Evolutionary conservation across 2,888 invertebrate genomes (phyloP), one percentile per base, ranked within the genome.

Genomic region (Plebejus anna): DNA sequence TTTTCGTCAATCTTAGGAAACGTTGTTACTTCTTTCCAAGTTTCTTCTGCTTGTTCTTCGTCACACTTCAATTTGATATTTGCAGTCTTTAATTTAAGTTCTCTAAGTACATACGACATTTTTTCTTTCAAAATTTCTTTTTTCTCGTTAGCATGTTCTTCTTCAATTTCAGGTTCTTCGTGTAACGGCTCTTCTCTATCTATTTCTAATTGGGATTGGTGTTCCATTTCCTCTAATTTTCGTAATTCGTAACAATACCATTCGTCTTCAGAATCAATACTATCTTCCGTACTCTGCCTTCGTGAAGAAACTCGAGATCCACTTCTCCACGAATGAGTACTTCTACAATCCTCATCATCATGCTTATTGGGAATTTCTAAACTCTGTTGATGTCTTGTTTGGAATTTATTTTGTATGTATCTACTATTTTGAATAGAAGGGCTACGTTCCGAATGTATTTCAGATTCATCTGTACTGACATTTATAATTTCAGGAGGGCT

Each of bases 221-320:
- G 94, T 87, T 98, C 98, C 89, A 98, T 95, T 89, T 98, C 97
- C 89, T 98, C 97, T 57, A 98, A 89, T 88, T 98, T 97, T 77
- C 97, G 94, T 77, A 98, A 88, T 86, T 98, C 98, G 86, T 98
- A 98, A 83, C 97, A 97, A 84, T 98, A 98, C 96, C 98, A 98
- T 87, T 98, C 98, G 85, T 98, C 98, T 89, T 98, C 98, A 42
- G 97, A 97, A 87, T 98, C 98, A 77, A 98, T 98, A 83, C 97
- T 97, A 82, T 98, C 98, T 90, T 98, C 98, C 0, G 98, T 98
- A 84, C 98, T 98, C 90, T 98, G 98, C 75, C 98, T 95, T 81
- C 98, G 94, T 0, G 98, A 98, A 1, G 98, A 98, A 1, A 97
- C 96, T 81, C 97, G 94, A 0, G 98, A 98, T 0, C 97, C 96